A percentile compares a stretch with the other conserved stretches of the same genome.
Evolutionary conservation across 2,888 invertebrate species (phyloP).

Genomic region (Lochmaea capreae): DNA sequence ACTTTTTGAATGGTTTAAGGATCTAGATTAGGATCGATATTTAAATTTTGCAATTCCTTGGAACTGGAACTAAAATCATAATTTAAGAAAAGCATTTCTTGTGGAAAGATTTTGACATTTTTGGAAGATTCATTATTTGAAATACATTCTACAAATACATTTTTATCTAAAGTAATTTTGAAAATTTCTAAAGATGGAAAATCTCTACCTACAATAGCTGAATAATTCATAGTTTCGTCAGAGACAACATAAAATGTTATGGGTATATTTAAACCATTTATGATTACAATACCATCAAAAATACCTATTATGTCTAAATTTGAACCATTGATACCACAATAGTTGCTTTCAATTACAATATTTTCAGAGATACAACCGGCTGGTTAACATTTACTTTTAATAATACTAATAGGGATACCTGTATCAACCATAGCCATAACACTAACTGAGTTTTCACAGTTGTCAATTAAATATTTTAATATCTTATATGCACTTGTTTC

Average conservation of each 20-base stretch:
- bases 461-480: background rate
- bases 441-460: background rate
- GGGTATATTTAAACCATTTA: conserved; percentile 7
- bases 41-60: background rate
- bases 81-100: background rate
- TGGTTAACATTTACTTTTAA: background rate
- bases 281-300: conserved; percentile 7
- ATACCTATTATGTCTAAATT: background rate
- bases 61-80: background rate
- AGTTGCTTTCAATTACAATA: background rate
- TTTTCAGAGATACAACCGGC: background rate
- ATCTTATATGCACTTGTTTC: conserved; percentile 1
- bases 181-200: background rate
- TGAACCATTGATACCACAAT: background rate
- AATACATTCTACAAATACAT: background rate
- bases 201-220: conserved; percentile 1
- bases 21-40: background rate
- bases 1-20: background rate
- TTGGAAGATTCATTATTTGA: background rate
- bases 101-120: background rate
- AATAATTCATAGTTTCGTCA: background rate
- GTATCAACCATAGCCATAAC: conserved; percentile 3
- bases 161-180: no score
- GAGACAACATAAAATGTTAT: conserved; percentile 2
- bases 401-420: background rate